phyloP scores from a whole-genome alignment of 2,113 vertebrate species.

The Ophthalmolycus amberensis region DNA sequence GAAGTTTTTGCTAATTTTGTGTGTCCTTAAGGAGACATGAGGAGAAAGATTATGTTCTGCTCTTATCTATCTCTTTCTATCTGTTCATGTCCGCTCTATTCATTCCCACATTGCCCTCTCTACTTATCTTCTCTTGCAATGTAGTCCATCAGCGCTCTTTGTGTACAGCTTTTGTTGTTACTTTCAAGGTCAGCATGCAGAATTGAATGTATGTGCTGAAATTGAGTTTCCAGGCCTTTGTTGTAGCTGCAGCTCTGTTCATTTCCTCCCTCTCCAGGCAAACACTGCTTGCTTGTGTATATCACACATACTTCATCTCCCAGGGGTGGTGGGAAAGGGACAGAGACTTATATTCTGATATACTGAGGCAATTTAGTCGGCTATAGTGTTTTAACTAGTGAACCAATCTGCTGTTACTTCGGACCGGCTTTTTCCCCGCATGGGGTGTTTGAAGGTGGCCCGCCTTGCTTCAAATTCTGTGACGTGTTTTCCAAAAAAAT shows the following conservation, averaged over 20 bases:
- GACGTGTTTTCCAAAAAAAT: not conserved
- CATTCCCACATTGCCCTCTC: not conserved
- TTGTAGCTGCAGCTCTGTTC: slow-evolving; percentile 25
- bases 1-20: slow-evolving; percentile 33
- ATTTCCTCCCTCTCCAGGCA: slow-evolving; percentile 33
- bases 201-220: slow-evolving; percentile 57
- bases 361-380: slow-evolving; percentile 21
- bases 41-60: not conserved
- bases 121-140: not conserved
- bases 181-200: slow-evolving; percentile 53
- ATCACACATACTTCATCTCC: slow-evolving; percentile 28
- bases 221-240: slow-evolving; percentile 55
- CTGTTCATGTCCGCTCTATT: slow-evolving; percentile 14
- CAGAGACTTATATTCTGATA: slow-evolving; percentile 28
- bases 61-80: slow-evolving; percentile 28
- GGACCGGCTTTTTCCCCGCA: not conserved
- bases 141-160: slow-evolving; percentile 34
- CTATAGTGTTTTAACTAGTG: not conserved
- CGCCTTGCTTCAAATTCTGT: not conserved
- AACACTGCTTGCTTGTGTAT: slow-evolving; percentile 28
- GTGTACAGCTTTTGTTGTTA: slow-evolving; percentile 23
- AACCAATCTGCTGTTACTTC: not conserved
- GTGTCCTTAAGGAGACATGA: slow-evolving; percentile 13
- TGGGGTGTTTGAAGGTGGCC: slow-evolving; percentile 13
- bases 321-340: slow-evolving; percentile 44